Conservation (phyloP, 2,797 vertebrate genomes). For the Poeciliopsis infans region DNA sequence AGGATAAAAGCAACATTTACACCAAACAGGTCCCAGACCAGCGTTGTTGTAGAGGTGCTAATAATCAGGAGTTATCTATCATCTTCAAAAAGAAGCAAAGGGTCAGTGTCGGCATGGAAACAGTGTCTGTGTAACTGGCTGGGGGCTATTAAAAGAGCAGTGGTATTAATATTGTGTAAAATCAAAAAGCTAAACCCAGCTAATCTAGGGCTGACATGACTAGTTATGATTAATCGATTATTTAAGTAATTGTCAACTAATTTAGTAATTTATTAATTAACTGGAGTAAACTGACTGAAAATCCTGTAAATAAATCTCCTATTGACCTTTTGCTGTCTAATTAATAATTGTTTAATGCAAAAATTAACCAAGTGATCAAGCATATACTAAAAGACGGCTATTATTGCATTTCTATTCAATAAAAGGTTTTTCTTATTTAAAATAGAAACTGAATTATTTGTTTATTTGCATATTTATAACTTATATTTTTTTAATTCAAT, state of each 20-base stretch:
- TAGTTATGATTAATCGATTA: background rate
- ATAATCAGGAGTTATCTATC: background rate
- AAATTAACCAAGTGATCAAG: background rate
- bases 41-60: background rate
- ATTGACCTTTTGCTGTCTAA: background rate
- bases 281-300: background rate
- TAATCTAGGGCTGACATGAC: background rate
- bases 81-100: background rate
- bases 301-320: background rate
- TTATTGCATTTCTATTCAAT: background rate
- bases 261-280: background rate
- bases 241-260: background rate
- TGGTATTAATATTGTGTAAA: background rate
- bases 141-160: background rate
- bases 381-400: background rate
- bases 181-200: background rate
- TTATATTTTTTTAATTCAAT: too few species aligned
- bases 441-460: background rate
- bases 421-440: background rate
- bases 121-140: background rate
- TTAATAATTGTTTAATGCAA: background rate
- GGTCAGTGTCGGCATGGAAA: background rate
- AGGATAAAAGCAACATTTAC: background rate
- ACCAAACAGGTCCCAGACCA: background rate
- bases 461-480: too few species aligned